These are phyloP conservation scores for Noctua janthe DNA, from an alignment of 2,888 invertebrate species.

Conservation along the genomic window DNA sequence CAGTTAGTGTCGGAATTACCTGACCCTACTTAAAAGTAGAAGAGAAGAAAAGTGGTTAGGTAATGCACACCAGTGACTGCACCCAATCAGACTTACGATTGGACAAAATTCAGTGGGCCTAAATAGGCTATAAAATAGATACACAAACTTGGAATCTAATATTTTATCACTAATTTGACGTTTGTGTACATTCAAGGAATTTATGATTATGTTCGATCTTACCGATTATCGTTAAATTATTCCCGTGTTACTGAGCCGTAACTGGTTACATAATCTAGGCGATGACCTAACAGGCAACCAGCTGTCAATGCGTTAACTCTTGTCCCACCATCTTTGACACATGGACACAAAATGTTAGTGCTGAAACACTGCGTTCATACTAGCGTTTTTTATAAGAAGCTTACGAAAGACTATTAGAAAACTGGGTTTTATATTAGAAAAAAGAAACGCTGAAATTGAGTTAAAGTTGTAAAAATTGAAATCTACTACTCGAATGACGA, in stretches of 20 bases:
- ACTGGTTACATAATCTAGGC: conserved; percentile 39
- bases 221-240: conserved; percentile 48
- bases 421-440: background rate
- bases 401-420: background rate
- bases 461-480: background rate
- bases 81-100: background rate
- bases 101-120: background rate
- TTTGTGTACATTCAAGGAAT: conserved; percentile 23
- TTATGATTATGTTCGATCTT: conserved; percentile 43
- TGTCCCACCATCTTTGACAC: conserved; percentile 20
- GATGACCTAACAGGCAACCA: conserved; percentile 30
- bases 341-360: background rate
- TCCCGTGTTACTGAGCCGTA: conserved; percentile 17
- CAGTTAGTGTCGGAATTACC: background rate
- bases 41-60: background rate
- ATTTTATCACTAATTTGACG: conserved; percentile 43
- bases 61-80: background rate
- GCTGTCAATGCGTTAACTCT: conserved; percentile 11
- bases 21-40: background rate
- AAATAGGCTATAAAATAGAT: background rate
- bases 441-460: background rate
- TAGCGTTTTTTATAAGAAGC: background rate
- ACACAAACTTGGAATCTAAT: conserved; percentile 22
- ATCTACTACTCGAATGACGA: background rate
- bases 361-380: background rate